Evolutionary conservation across 2,113 vertebrate genomes (phyloP), one percentile per base, ranked within the genome.

Genomic region (Cavia porcellus): DNA sequence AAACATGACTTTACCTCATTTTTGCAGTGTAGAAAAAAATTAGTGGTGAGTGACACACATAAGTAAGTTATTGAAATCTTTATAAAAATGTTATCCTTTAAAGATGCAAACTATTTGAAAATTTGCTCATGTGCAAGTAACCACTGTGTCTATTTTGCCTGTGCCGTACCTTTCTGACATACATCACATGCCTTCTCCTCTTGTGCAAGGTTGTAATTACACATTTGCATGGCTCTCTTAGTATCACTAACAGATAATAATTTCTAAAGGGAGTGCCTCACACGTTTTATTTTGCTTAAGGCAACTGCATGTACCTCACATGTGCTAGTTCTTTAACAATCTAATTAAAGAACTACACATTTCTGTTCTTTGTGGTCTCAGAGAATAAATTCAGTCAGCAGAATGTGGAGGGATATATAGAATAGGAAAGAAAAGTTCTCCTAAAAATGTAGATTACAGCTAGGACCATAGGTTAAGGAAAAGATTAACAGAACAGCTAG

Each of bases 21-120:
- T 89, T 38, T 88, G 15, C 28, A 30, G 52, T 59, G n/a, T 64
- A 87, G 74, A 28, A 90, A 47, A 77, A 75, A 12, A 14, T 4
- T 17, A 85, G 7, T 74, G 25, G 13, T 74, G 35, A 97, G 13
- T 38, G 52, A 90, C 88, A 83, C 47, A 68, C 55, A 92, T 84
- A 75, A 42, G 13, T 4, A 92, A 61, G 50, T 35, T 52, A 1
- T 20, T n/a, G 62, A 74, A 81, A 61, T n/a, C 64, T 0, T 14
- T 88, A 86, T 7, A 24, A 24, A 55, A 8, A 8, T 45, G 25
- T 59, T 83, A 25, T 3, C 7, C 5, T 57, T 84, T 57, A 94
- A 77, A 81, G 9, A 57, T 62, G n/a, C 25, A 83, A 90, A 32
- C 4, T 72, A 86, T 35, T 59, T 83, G 38, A 38, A 74, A 47